phyloP scores from a whole-genome alignment of 35 echinoderm and acorn worm genomes.

The Holothuria glaberrima region DNA sequence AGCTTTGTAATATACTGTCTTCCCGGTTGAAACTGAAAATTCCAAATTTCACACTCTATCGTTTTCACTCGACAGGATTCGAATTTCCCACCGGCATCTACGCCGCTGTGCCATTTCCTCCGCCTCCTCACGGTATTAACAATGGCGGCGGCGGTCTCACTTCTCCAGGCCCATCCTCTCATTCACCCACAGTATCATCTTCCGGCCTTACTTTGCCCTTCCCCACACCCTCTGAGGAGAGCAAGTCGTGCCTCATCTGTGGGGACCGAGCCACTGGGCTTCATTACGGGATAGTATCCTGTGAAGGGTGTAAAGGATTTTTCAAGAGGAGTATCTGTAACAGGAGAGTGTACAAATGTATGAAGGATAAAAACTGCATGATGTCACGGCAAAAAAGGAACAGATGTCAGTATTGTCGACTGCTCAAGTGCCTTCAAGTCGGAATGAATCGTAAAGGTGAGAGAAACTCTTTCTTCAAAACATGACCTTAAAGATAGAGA shows the following conservation, averaged over 20 bases:
- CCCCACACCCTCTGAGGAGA: conserved; percentile 39
- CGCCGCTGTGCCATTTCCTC: not conserved
- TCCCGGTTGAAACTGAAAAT: no score
- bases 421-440: conserved; percentile 95
- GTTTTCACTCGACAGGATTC: conserved; percentile 2
- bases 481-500: no score
- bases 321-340: conserved; percentile 99
- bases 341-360: conserved; percentile 88
- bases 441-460: conserved; percentile 99
- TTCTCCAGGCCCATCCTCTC: conserved; percentile 4
- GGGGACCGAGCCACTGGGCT: conserved; percentile 96
- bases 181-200: conserved; percentile 20
- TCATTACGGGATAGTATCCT: conserved; percentile 99
- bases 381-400: conserved; percentile 97
- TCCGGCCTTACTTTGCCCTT: not conserved
- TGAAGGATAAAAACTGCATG: conserved; percentile 97
- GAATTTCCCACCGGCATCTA: conserved; percentile 19
- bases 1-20: no score
- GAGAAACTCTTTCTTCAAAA: no score
- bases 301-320: conserved; percentile 98
- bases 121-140: not conserved
- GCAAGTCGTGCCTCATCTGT: conserved; percentile 91
- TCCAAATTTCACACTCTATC: no score
- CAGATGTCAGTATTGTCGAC: conserved; percentile 94
- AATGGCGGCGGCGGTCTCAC: not conserved